Base-by-base conservation (phyloP, 1,140 invertebrate species). In the Goniozus legneri region DNA sequence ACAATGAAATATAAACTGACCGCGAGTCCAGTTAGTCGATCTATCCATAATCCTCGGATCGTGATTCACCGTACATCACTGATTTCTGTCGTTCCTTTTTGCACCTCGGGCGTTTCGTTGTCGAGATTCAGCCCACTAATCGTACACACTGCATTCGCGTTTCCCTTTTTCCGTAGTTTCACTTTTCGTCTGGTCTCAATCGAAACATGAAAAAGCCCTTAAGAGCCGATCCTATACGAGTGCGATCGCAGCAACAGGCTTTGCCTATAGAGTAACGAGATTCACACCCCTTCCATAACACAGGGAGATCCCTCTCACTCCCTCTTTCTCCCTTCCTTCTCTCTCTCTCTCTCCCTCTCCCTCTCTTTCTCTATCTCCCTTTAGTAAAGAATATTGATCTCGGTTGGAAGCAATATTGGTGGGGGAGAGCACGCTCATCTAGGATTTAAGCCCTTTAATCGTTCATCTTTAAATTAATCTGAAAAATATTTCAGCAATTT, bases 341-440 rank as follows among this genome's bases (percentile, higher is more conserved):
- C 1, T 41, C 40, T 8, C 3, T 18, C n/a, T 18, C 27, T 8
- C 24, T 21, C n/a, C 18, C 30, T 3, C 16, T 50, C 36, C 21
- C 50, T 33, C 35, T 41, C 42, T 40, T 46, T 22, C 50, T 56
- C 52, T 56, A 39, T 66, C 60, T 58, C 60, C 54, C 63, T 65
- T 64, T 54, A 53, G 58, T 53, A 64, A 62, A 64, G 50, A 75
- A 71, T 75, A 75, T 75, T 73, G 72, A 75, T 75, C 65, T 73
- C 67, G 38, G 43, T 55, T 50, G 44, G 46, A 60, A 31, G 50
- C 46, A 42, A n/a, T n/a, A 37, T 42, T 62, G 57, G 59, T 60
- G 60, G 65, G 62, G 64, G 41, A 54, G 33, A 51, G 24, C 42
- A 56, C 54, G 52, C 52, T 47, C 20, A 50, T 16, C 33, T 50